Evolutionary conservation across 2,888 invertebrate genomes (phyloP), one percentile per base, ranked within the genome.

Genomic region (Lamellibrachia satsuma): DNA sequence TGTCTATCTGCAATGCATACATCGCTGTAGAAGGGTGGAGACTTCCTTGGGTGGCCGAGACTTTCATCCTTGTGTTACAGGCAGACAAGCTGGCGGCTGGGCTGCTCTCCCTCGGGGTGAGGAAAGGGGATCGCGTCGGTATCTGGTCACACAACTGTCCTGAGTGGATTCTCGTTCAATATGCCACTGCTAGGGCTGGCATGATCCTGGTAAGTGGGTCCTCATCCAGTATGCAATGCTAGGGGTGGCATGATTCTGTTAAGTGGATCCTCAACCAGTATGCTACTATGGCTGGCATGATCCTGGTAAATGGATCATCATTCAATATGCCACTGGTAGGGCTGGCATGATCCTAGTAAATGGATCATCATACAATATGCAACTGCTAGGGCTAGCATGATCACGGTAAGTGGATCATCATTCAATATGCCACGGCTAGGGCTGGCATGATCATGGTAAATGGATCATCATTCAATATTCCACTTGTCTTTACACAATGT

Each of bases 61-160:
- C 75, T 0, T 75, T 75, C 52, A 90, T 52, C 52, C 90, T 52
- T 60, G 39, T 6, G 15, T 90, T 91, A n/a, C 94, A 98, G 97
- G 97, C 97, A 0, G 98, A 98, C 95, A 97, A 97, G 92, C 95
- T 98, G 4, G 98, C 98, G 0, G 97, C 98, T 0, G 98, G 98
- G 0, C 97, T 98, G 0, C 94, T 97, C n/a, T 97, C 97, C 90
- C 95, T 98, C 52, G 98, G 98, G 0, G 95, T 98, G 39, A 95
- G 97, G 92, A 97, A 96, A 55, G 98, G 98, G 0, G 98, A 98
- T 95, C 96, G 98, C 9, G 95, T 99, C 3, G 98, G 98, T 0
- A 97, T 98, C 52, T 98, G 98, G 98, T 97, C 98, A 0, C 98
- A 98, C 0, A 98, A 98, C 96, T 97, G 97, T 75, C 96, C 97